These are phyloP conservation scores for Ornithoptera alexandrae DNA, from an alignment of 2,888 invertebrate genomes.

Conservation along the genomic window DNA sequence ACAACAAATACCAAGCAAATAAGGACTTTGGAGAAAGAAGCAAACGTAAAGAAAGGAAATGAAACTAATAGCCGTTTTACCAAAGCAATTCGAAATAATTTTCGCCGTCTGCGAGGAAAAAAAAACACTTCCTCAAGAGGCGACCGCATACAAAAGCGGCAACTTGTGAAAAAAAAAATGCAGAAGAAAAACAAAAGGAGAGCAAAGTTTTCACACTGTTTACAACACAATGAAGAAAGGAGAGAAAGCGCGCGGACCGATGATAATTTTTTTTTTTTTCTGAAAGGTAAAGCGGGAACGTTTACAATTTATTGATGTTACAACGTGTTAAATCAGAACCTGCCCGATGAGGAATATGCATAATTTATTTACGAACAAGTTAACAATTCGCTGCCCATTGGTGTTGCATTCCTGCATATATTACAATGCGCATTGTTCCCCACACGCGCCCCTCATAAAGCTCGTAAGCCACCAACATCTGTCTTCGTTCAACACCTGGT, in stretches of 20 bases:
- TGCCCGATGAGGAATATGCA: slow-evolving; percentile 23
- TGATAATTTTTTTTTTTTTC: not conserved
- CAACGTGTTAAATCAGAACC: slow-evolving; percentile 13
- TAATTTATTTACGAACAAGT: slow-evolving; percentile 26
- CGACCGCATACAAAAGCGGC: slow-evolving; percentile 29
- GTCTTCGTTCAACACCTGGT: slow-evolving; percentile 47
- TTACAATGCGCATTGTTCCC: slow-evolving; percentile 33
- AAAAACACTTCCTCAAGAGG: slow-evolving; percentile 27
- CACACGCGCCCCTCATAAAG: slow-evolving; percentile 35
- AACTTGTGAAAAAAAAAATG: slow-evolving; percentile 28
- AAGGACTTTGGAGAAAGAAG: not conserved
- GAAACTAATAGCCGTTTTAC: slow-evolving; percentile 30
- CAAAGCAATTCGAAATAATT: slow-evolving; percentile 30
- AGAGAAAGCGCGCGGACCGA: slow-evolving; percentile 1
- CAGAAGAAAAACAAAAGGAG: slow-evolving; percentile 30
- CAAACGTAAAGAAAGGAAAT: slow-evolving; percentile 24
- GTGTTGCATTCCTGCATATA: slow-evolving; percentile 37
- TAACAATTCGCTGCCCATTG: slow-evolving; percentile 32
- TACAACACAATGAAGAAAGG: slow-evolving; percentile 30
- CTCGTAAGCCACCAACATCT: slow-evolving; percentile 48
- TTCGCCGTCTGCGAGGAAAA: slow-evolving; percentile 21
- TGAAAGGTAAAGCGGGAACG: slow-evolving; percentile 13
- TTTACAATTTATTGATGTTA: not conserved
- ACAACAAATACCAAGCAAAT: slow-evolving; percentile 2
- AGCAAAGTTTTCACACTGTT: slow-evolving; percentile 30